A percentile compares a stretch with the other conserved stretches of the same genome.
Evolutionary conservation across 2,888 invertebrate genomes (phyloP).

Genomic region (Catocala nupta): DNA sequence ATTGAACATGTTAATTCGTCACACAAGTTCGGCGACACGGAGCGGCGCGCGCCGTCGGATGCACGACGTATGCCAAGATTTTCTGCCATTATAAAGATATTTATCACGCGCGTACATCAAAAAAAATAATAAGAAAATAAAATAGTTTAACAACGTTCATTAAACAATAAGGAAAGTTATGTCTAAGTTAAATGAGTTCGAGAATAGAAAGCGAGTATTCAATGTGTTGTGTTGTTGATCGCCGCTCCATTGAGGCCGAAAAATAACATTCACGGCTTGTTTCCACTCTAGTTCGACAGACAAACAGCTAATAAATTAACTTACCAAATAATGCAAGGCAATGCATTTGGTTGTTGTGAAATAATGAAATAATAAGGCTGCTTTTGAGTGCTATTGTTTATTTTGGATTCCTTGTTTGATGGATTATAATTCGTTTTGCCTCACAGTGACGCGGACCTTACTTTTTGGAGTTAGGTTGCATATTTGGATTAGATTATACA

Average conservation of each 20-base stretch:
- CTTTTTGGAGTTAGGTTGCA: too few relatives aligned
- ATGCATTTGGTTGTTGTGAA: too few relatives aligned
- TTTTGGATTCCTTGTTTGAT: too few relatives aligned
- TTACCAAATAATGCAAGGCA: not conserved
- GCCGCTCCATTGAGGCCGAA: conserved; percentile 7
- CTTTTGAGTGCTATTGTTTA: too few relatives aligned
- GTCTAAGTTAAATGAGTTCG: conserved; percentile 8
- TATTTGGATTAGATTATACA: too few relatives aligned
- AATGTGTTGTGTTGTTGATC: conserved; percentile 3
- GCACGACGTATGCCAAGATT: not conserved
- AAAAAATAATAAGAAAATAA: not conserved
- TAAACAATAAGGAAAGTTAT: conserved; percentile 9
- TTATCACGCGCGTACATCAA: conserved; percentile 1
- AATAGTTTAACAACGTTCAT: not conserved
- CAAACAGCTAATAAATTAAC: conserved; percentile 9
- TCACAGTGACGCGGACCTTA: too few relatives aligned
- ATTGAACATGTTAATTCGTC: not conserved
- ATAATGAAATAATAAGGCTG: too few relatives aligned
- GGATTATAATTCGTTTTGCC: too few relatives aligned
- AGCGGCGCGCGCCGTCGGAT: too few relatives aligned
- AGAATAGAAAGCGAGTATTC: conserved; percentile 14
- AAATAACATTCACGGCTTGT: conserved; percentile 13
- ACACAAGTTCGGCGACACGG: not conserved
- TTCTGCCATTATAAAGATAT: not conserved
- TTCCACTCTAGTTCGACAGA: conserved; percentile 17